Base-by-base conservation (phyloP, 1,140 invertebrate genomes). In the Heliconius hermathena region DNA sequence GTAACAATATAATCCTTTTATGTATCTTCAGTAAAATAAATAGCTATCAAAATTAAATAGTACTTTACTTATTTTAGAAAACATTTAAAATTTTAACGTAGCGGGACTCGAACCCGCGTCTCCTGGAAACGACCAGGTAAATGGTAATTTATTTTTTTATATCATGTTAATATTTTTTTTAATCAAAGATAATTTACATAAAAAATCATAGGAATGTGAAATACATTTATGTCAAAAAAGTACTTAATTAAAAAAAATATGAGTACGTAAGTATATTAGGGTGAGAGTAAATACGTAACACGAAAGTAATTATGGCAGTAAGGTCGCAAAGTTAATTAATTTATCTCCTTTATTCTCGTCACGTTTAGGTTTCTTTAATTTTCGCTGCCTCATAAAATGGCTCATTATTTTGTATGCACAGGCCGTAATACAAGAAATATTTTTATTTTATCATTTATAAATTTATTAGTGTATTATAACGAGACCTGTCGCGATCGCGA, bases 321-420 rank as follows among this genome's bases (percentile, higher is more conserved):
- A 84, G 80, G 78, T 84, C 79, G 76, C 74, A 71, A 84, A 81
- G 83, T 85, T 88, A 88, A 88, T 88, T 88, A 86, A 86, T 85
- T 86, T 85, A 81, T 83, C 80, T 60, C 71, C 74, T 83, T 82
- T 86, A 87, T 84, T 86, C 83, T 72, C 75, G 77, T 85, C 86
- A 87, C 84, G 86, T 86, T 82, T 77, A 76, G 77, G 73, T 71
- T 83, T 76, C 78, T 80, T 80, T 80, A 80, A 81, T 84, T 76
- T 81, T 83, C 74, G 73, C 70, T 52, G 66, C 70, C 20, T 77
- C 60, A 76, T 78, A 81, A 78, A 76, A 77, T 78, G 57, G 8
- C 73, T 83, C 77, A 83, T 81, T 83, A 79, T 66, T 82, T 80
- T 78, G 52, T 80, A 81, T 84, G 79, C 77, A 76, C 76, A 80